A percentile compares a stretch with the other conserved stretches of the same genome.
These are phyloP conservation scores for Agrochola lota DNA, from an alignment of 2,888 invertebrate species.

Conservation along the genomic window DNA sequence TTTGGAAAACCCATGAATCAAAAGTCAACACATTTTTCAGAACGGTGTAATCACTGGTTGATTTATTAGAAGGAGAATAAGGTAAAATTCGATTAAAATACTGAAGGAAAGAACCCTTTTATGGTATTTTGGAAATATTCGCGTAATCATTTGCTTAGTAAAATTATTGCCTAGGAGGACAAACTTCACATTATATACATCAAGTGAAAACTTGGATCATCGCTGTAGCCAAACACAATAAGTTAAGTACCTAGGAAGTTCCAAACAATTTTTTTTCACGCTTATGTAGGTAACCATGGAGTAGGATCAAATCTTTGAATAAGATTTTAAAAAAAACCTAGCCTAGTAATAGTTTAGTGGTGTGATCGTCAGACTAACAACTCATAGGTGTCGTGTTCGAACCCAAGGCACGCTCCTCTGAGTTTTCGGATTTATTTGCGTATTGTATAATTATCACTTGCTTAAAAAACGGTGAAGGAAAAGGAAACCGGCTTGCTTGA, in stretches of 20 bases:
- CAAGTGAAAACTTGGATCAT: neutral
- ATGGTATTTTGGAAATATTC: neutral
- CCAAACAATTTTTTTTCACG: too few species aligned
- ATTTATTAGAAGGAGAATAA: conserved; percentile 15
- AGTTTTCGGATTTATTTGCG: too few species aligned
- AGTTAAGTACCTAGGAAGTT: neutral
- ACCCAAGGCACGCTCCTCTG: too few species aligned
- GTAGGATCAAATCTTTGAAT: neutral
- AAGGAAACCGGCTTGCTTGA: too few species aligned
- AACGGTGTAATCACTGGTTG: conserved; percentile 12
- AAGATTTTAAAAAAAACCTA: too few species aligned
- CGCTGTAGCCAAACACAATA: neutral
- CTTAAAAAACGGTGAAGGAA: too few species aligned
- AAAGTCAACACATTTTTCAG: conserved; percentile 30
- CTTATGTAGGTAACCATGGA: neutral
- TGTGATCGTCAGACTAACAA: too few species aligned
- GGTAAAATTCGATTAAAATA: conserved; percentile 6
- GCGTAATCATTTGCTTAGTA: neutral
- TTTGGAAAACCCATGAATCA: conserved; percentile 31
- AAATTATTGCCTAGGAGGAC: neutral
- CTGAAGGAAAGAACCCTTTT: neutral
- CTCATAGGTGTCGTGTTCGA: too few species aligned
- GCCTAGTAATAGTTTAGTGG: too few species aligned
- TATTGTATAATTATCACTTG: too few species aligned
- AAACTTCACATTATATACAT: neutral